Percentiles rank a stretch among this genome's conserved stretches.
phyloP scores from a whole-genome alignment of 2,888 invertebrate genomes.

The Bedellia somnulentella region DNA sequence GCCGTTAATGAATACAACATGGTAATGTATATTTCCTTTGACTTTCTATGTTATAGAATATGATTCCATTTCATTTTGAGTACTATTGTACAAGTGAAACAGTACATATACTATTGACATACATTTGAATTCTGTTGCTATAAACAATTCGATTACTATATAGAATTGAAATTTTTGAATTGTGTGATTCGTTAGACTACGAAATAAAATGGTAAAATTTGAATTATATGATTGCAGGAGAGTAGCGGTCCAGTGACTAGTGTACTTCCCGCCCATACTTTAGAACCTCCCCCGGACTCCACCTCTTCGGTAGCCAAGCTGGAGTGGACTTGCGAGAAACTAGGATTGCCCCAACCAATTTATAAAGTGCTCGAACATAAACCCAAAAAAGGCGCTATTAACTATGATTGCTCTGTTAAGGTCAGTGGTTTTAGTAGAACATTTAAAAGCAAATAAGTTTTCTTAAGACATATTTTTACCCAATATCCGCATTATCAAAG shows the following conservation, averaged over 20 bases:
- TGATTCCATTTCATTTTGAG: too few species aligned
- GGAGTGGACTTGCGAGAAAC: constrained; percentile 46
- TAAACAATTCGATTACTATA: too few species aligned
- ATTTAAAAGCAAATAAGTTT: neutral
- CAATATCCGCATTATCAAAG: too few species aligned
- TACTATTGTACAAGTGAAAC: too few species aligned
- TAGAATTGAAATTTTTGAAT: too few species aligned
- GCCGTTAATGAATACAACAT: constrained; percentile 28
- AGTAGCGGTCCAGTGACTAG: constrained; percentile 27
- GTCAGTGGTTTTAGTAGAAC: constrained; percentile 25
- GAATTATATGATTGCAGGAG: too few species aligned
- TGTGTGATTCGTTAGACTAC: too few species aligned
- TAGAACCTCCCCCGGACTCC: constrained; percentile 46
- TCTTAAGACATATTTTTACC: constrained; percentile 1
- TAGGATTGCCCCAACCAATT: constrained; percentile 39
- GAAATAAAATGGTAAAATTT: too few species aligned
- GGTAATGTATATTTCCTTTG: constrained; percentile 16
- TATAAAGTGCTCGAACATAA: constrained; percentile 31
- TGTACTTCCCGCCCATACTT: constrained; percentile 25
- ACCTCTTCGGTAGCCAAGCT: constrained; percentile 34
- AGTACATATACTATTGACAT: too few species aligned
- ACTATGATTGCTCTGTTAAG: constrained; percentile 39
- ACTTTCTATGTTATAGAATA: constrained; percentile 5
- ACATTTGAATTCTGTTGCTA: too few species aligned
- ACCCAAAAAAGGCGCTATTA: constrained; percentile 28